Conservation (phyloP, 2,797 vertebrate species). For the Sparidentex hasta region DNA sequence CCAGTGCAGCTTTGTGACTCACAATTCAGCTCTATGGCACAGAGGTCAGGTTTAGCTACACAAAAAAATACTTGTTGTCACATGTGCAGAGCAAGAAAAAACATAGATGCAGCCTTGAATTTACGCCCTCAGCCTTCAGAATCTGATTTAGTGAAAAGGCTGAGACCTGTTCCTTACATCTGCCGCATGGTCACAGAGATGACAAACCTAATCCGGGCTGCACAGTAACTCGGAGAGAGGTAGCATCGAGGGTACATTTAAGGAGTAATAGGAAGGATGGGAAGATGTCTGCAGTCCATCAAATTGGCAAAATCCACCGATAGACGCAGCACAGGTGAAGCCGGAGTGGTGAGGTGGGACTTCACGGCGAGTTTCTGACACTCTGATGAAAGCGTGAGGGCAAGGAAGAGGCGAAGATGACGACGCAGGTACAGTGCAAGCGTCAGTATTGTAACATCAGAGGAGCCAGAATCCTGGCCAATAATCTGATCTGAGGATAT, state of each 20-base stretch:
- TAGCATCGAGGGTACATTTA: slow-evolving; percentile 15
- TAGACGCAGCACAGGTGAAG: slow-evolving; percentile 1
- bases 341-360: slow-evolving; percentile 2
- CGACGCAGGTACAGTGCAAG: neutral
- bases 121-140: slow-evolving; percentile 27
- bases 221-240: slow-evolving; percentile 1
- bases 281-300: neutral
- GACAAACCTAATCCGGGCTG: slow-evolving; percentile 29
- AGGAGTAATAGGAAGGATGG: slow-evolving; percentile 9
- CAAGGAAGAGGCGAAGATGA: neutral
- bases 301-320: slow-evolving; percentile 3
- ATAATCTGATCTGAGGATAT: neutral
- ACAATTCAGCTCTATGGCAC: neutral
- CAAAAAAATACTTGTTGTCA: neutral
- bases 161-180: slow-evolving; percentile 24
- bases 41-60: neutral
- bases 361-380: neutral
- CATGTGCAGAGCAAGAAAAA: slow-evolving; percentile 1
- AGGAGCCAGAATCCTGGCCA: neutral
- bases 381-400: neutral
- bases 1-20: neutral
- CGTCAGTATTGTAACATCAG: neutral
- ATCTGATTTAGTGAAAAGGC: slow-evolving; percentile 36
- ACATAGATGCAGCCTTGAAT: slow-evolving; percentile 4
- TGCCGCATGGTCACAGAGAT: slow-evolving; percentile 30